phyloP scores from a whole-genome alignment of 2,797 vertebrate species.

The Oreonectes daqikongensis region DNA sequence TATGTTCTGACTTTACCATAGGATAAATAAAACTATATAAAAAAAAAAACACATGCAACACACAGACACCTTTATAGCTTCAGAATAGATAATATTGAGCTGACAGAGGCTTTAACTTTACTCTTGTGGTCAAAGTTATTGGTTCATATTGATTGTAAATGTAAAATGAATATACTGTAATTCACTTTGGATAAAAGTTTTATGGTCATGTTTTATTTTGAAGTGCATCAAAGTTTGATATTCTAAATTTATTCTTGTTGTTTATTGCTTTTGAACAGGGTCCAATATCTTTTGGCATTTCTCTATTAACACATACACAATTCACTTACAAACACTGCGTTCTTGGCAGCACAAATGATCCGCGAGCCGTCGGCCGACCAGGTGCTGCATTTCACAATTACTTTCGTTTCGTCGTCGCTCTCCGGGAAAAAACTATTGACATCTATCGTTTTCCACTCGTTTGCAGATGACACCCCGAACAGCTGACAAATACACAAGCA shows the following conservation, averaged over 20 bases:
- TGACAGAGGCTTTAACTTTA: not conserved
- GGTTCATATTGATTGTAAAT: too few species aligned
- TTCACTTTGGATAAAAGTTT: not conserved
- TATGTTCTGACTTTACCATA: too few species aligned
- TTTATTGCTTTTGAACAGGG: not conserved
- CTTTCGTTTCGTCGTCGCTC: constrained; percentile 78
- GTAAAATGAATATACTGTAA: not conserved
- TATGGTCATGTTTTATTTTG: too few species aligned
- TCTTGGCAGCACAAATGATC: constrained; percentile 86
- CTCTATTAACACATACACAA: too few species aligned
- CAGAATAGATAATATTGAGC: not conserved
- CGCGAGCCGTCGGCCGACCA: constrained; percentile 84
- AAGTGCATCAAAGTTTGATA: not conserved
- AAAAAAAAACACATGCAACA: not conserved
- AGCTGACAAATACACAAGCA: constrained; percentile 72
- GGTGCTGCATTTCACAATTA: constrained; percentile 88
- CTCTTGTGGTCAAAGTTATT: too few species aligned
- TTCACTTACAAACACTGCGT: constrained; percentile 85
- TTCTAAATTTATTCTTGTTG: not conserved
- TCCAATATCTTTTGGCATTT: not conserved
- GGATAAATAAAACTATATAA: too few species aligned
- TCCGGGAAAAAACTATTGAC: constrained; percentile 77
- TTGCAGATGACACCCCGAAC: constrained; percentile 83
- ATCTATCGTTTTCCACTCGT: constrained; percentile 84
- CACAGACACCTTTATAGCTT: not conserved